phyloP scores from a whole-genome alignment of 2,888 invertebrate species.

The Hypolimnas misippus region DNA sequence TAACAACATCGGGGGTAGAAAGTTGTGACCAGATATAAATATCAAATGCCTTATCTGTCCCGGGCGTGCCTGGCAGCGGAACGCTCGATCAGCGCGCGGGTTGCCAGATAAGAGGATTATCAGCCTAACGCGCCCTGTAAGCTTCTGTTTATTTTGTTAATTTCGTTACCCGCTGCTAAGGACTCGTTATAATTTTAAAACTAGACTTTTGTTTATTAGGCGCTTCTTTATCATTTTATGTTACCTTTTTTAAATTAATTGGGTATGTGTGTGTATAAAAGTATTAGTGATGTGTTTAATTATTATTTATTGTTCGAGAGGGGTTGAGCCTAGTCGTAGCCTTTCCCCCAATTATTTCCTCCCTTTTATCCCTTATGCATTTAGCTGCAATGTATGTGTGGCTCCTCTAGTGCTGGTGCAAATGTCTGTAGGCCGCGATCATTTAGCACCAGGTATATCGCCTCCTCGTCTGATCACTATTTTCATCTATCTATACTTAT shows the following conservation, averaged over 20 bases:
- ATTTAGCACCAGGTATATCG: too few species aligned
- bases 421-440: too few species aligned
- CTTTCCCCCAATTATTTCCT: too few species aligned
- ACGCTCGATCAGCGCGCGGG: conserved; percentile 56
- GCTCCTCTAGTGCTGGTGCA: too few species aligned
- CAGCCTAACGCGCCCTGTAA: conserved; percentile 51
- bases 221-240: background rate
- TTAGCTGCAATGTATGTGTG: too few species aligned
- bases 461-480: too few species aligned
- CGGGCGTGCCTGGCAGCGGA: conserved; percentile 52
- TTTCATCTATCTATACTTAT: too few species aligned
- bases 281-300: too few species aligned
- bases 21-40: conserved; percentile 49
- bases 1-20: conserved; percentile 32
- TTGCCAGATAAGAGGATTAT: conserved; percentile 68
- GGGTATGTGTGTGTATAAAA: background rate
- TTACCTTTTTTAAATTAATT: background rate
- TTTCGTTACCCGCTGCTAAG: conserved; percentile 52
- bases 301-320: too few species aligned
- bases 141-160: conserved; percentile 61
- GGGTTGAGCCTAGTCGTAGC: too few species aligned
- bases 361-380: too few species aligned
- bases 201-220: conserved; percentile 7
- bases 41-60: conserved; percentile 55
- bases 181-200: background rate